These are phyloP conservation scores for Lasioglossum oenotherae DNA, from an alignment of 2,888 invertebrate genomes.

Conservation along the genomic window DNA sequence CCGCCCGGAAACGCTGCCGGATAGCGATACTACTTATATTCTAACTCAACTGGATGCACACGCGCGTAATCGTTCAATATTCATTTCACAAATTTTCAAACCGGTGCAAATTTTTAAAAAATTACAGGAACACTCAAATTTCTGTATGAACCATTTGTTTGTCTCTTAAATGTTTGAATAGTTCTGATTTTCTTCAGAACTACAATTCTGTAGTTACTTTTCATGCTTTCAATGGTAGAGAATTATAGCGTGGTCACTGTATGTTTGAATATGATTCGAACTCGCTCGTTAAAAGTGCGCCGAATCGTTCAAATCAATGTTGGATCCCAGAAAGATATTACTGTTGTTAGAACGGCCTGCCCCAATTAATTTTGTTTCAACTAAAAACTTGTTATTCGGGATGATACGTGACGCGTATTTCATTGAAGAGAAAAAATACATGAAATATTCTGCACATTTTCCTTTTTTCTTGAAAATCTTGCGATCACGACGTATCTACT, in stretches of 20 bases:
- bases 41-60: neutral
- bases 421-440: neutral
- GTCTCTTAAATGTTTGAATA: neutral
- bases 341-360: neutral
- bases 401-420: neutral
- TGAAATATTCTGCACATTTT: neutral
- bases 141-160: neutral
- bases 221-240: too few relatives aligned
- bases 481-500: neutral
- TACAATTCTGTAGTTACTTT: neutral
- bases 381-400: neutral
- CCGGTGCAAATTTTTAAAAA: neutral
- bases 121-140: neutral
- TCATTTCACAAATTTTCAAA: neutral
- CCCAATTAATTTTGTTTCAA: neutral
- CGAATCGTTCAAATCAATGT: neutral
- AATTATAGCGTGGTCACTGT: neutral
- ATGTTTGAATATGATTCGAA: neutral
- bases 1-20: neutral
- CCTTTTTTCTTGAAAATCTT: neutral
- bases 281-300: neutral
- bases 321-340: neutral
- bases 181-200: neutral
- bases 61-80: neutral
- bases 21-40: slow-evolving; percentile 15